These are phyloP conservation scores for Drosophila cognata DNA, from an alignment of 2,888 invertebrate genomes.

Conservation along the genomic window DNA sequence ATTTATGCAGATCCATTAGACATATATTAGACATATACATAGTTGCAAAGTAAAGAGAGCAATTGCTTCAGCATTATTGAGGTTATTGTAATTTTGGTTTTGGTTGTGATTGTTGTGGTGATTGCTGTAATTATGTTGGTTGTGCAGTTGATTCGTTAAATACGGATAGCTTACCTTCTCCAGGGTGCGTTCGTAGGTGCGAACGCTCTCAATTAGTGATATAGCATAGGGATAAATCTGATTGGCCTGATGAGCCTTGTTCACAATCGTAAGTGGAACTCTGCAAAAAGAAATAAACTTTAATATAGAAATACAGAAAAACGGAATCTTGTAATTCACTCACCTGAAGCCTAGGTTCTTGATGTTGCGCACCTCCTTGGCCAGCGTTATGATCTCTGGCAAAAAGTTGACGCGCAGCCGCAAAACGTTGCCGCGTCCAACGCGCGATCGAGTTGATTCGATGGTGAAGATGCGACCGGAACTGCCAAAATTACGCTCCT, in stretches of 20 bases:
- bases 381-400: constrained; percentile 98
- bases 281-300: constrained; percentile 85
- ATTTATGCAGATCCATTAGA: constrained; percentile 4
- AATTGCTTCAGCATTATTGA: constrained; percentile 35
- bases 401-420: constrained; percentile 97
- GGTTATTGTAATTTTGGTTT: constrained; percentile 12
- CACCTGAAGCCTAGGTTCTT: constrained; percentile 96
- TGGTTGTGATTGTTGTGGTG: constrained; percentile 26
- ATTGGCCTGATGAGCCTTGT: constrained; percentile 99
- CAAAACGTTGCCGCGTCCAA: constrained; percentile 93
- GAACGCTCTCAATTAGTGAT: constrained; percentile 98
- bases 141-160: constrained; percentile 7
- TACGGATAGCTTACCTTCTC: constrained; percentile 91
- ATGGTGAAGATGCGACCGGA: constrained; percentile 97
- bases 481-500: constrained; percentile 96
- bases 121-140: constrained; percentile 6
- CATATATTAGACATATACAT: constrained; percentile 33
- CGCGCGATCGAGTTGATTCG: constrained; percentile 91
- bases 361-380: constrained; percentile 98
- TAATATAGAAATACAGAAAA: not conserved
- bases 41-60: constrained; percentile 33
- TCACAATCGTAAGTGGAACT: constrained; percentile 98
- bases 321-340: not conserved
- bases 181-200: constrained; percentile 97
- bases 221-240: constrained; percentile 99